phyloP scores from a whole-genome alignment of 1,140 invertebrate species.

The Brachionus calyciflorus region DNA sequence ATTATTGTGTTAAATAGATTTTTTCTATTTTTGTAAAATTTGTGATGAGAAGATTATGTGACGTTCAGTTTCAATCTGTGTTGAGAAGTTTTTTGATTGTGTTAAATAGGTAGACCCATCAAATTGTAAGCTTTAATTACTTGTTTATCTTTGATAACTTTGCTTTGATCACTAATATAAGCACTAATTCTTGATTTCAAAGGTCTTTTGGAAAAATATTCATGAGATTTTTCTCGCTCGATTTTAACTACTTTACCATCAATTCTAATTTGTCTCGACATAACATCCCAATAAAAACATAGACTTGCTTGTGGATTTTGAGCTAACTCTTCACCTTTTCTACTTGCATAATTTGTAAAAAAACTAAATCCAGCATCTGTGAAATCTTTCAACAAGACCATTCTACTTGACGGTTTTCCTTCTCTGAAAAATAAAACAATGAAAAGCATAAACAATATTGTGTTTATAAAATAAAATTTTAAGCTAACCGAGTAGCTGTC shows the following conservation, averaged over 20 bases:
- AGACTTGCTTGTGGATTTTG: constrained; percentile 80
- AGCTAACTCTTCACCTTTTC: constrained; percentile 62
- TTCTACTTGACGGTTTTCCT: constrained; percentile 62
- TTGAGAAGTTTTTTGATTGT: too few species aligned
- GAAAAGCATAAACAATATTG: too few species aligned
- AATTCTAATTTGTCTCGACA: constrained; percentile 70
- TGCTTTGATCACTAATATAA: constrained; percentile 77
- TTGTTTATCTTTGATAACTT: constrained; percentile 52
- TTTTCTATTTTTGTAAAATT: constrained; percentile 53
- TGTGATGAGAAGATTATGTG: too few species aligned
- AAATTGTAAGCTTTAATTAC: neutral
- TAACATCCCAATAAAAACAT: constrained; percentile 82
- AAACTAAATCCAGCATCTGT: constrained; percentile 60
- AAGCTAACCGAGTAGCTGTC: neutral
- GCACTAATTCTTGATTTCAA: constrained; percentile 80
- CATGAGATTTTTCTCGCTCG: constrained; percentile 70
- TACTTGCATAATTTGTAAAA: constrained; percentile 61
- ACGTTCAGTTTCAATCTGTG: too few species aligned
- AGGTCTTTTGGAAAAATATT: constrained; percentile 80
- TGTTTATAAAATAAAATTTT: too few species aligned
- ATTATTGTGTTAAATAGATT: too few species aligned
- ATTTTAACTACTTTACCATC: constrained; percentile 78
- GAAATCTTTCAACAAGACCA: constrained; percentile 64
- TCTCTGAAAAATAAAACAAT: constrained; percentile 49
- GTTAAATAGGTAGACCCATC: neutral